phyloP scores from a whole-genome alignment of 2,888 invertebrate species.

The Muscina levida region DNA sequence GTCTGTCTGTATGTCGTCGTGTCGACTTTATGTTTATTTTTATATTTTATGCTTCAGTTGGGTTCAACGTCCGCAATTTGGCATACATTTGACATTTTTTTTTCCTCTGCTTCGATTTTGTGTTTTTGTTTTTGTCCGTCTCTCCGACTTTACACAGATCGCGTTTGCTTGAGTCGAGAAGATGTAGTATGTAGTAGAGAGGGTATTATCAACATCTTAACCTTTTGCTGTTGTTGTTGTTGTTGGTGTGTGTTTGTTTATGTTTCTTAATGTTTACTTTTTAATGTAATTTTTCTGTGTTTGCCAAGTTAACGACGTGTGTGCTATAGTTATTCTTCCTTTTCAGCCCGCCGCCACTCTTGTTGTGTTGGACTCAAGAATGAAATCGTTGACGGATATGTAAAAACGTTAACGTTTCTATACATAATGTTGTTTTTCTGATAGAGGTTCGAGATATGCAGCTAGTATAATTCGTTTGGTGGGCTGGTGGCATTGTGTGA shows the following conservation, averaged over 20 bases:
- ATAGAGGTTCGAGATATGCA: background rate
- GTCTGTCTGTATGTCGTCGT: background rate
- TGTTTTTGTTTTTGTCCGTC: constrained; percentile 49
- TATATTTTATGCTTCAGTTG: constrained; percentile 61
- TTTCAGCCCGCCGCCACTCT: background rate
- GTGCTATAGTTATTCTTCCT: constrained; percentile 20
- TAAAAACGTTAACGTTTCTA: background rate
- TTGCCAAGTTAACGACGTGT: constrained; percentile 45
- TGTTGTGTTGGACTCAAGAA: background rate
- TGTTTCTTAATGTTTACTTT: constrained; percentile 40
- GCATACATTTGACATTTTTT: constrained; percentile 69
- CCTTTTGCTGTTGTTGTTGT: constrained; percentile 12
- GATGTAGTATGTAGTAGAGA: no score
- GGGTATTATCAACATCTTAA: constrained; percentile 25
- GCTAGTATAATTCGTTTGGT: no score
- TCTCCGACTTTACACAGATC: background rate
- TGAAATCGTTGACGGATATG: constrained; percentile 11
- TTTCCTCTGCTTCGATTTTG: constrained; percentile 44
- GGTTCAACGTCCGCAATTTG: constrained; percentile 68
- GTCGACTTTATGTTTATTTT: constrained; percentile 30
- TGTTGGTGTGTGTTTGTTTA: constrained; percentile 15
- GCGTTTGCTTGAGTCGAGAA: constrained; percentile 2
- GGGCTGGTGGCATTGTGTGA: no score
- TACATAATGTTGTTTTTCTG: background rate
- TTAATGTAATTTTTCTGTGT: constrained; percentile 51